These are phyloP conservation scores for Philypnodon macrostomus DNA, from an alignment of 2,797 vertebrate species.

Conservation along the genomic window DNA sequence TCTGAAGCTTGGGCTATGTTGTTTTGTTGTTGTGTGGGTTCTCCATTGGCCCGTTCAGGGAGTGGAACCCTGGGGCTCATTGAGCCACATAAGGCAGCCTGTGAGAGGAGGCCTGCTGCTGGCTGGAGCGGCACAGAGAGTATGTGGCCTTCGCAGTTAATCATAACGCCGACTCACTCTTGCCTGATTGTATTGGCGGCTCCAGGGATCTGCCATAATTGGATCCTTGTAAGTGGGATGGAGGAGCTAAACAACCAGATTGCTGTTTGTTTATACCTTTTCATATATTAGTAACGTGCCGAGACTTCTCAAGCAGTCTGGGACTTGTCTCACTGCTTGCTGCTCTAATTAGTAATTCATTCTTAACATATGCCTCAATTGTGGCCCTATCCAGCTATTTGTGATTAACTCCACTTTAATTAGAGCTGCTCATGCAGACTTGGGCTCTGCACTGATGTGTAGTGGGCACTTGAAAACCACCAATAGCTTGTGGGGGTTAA, in stretches of 20 bases:
- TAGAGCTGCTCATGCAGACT: slow-evolving; percentile 77
- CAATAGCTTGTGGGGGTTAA: slow-evolving; percentile 37
- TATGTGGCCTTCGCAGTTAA: slow-evolving; percentile 81
- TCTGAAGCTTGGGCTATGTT: slow-evolving; percentile 44
- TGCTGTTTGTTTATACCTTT: slow-evolving; percentile 89
- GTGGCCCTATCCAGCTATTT: slow-evolving; percentile 82
- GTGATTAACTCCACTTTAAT: slow-evolving; percentile 84
- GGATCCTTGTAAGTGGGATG: slow-evolving; percentile 87
- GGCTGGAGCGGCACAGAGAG: slow-evolving; percentile 69
- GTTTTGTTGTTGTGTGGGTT: slow-evolving; percentile 48
- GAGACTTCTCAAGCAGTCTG: slow-evolving; percentile 82
- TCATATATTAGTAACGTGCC: slow-evolving; percentile 86
- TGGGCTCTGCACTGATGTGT: slow-evolving; percentile 62
- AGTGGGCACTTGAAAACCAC: slow-evolving; percentile 64
- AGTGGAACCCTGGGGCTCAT: slow-evolving; percentile 54
- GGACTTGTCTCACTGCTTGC: slow-evolving; percentile 77
- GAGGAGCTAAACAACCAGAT: slow-evolving; percentile 87
- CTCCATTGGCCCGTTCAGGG: slow-evolving; percentile 49
- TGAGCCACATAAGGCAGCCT: slow-evolving; percentile 64
- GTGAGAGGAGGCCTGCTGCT: slow-evolving; percentile 67
- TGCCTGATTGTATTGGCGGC: slow-evolving; percentile 82
- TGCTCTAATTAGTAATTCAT: slow-evolving; percentile 85
- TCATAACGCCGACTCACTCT: slow-evolving; percentile 80
- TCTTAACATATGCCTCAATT: slow-evolving; percentile 86
- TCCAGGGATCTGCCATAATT: slow-evolving; percentile 87